phyloP scores from a whole-genome alignment of 2,797 vertebrate species.

The Channallabes apus region DNA sequence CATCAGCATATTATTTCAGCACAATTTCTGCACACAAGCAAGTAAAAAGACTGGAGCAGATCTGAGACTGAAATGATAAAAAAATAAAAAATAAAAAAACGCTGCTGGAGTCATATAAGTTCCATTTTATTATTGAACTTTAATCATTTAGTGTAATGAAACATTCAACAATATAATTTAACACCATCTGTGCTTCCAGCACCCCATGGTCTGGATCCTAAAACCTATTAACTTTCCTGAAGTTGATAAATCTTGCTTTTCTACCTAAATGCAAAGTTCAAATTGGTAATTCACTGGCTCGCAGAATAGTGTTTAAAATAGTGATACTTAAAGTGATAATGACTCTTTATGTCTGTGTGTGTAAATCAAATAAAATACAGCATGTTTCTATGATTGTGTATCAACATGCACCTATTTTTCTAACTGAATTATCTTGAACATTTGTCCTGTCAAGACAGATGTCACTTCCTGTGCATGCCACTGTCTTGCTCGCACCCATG shows the following conservation, averaged over 20 bases:
- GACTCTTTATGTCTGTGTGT: not conserved
- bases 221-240: not conserved
- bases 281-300: not conserved
- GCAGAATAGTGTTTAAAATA: not conserved
- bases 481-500: slow-evolving; percentile 44
- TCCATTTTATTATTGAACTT: slow-evolving; percentile 2
- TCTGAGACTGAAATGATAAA: not conserved
- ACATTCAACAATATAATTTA: slow-evolving; percentile 7
- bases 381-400: not conserved
- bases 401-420: not conserved
- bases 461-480: slow-evolving; percentile 57
- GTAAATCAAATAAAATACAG: not conserved
- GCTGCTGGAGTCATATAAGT: slow-evolving; percentile 3
- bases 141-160: slow-evolving; percentile 27
- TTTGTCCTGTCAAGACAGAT: slow-evolving; percentile 47
- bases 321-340: not conserved
- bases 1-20: not conserved
- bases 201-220: not conserved
- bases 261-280: not conserved
- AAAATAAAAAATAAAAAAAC: not conserved
- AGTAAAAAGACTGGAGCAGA: not conserved
- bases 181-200: slow-evolving; percentile 21
- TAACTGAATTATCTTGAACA: slow-evolving; percentile 36
- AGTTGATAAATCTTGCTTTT: not conserved
- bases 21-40: slow-evolving; percentile 4